Percentiles rank a stretch among this genome's conserved stretches.
These are phyloP conservation scores for Kryptolebias marmoratus DNA, from an alignment of 2,113 vertebrate genomes.

Conservation along the genomic window DNA sequence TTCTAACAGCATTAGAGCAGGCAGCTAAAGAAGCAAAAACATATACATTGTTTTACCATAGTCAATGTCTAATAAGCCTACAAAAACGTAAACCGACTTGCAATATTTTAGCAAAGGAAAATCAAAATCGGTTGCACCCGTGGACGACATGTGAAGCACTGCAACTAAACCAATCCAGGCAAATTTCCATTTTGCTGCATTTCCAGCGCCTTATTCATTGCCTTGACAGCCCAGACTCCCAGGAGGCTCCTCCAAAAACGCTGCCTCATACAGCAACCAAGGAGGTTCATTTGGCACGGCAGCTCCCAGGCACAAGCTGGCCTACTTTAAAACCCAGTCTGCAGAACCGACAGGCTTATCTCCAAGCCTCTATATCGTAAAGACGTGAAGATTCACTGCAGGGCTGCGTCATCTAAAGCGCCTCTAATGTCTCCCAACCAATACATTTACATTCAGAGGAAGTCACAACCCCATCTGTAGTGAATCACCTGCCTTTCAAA, in stretches of 20 bases:
- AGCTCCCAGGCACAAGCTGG: slow-evolving; percentile 71
- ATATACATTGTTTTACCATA: no score
- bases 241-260: slow-evolving; percentile 51
- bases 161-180: slow-evolving; percentile 13
- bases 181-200: slow-evolving; percentile 13
- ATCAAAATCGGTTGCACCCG: neutral
- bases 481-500: slow-evolving; percentile 14
- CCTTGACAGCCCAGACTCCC: slow-evolving; percentile 55
- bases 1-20: no score
- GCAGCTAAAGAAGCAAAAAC: no score
- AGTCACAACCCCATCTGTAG: slow-evolving; percentile 50
- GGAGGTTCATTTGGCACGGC: slow-evolving; percentile 68
- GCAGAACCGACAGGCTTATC: slow-evolving; percentile 60
- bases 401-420: slow-evolving; percentile 9
- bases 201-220: slow-evolving; percentile 30
- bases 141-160: neutral
- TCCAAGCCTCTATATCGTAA: slow-evolving; percentile 21
- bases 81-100: neutral
- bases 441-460: slow-evolving; percentile 38
- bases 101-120: neutral
- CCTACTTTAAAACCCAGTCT: slow-evolving; percentile 72
- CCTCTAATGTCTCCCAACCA: slow-evolving; percentile 16
- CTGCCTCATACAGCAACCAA: slow-evolving; percentile 47
- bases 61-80: neutral
- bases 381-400: slow-evolving; percentile 8